These are phyloP conservation scores for Apistogramma diplotaenia DNA, from an alignment of 2,113 vertebrate species.

Conservation along the genomic window DNA sequence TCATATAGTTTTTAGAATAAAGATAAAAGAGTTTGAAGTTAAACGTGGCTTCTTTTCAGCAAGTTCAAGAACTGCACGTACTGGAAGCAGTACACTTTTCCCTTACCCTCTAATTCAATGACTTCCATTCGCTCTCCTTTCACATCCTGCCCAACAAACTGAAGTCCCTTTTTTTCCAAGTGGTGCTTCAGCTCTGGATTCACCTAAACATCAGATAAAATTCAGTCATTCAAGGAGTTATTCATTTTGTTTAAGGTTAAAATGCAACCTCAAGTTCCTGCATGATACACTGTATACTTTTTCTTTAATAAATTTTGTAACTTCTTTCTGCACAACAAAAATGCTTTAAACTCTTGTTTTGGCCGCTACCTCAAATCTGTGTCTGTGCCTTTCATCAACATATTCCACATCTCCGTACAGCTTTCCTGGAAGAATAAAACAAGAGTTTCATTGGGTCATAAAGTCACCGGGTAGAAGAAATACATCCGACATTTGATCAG, in stretches of 20 bases:
- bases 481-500: not conserved
- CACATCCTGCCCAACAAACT: constrained; percentile 91
- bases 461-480: not conserved
- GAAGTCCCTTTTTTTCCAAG: constrained; percentile 87
- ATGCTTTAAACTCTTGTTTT: not conserved
- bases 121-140: constrained; percentile 95
- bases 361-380: constrained; percentile 89
- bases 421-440: constrained; percentile 77
- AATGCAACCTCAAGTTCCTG: not conserved
- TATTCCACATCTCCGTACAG: constrained; percentile 87
- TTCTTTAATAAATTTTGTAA: not conserved
- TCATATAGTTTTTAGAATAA: not conserved
- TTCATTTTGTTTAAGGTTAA: not conserved
- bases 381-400: constrained; percentile 93
- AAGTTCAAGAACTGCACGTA: not conserved
- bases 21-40: not conserved
- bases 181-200: constrained; percentile 88
- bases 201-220: constrained; percentile 76
- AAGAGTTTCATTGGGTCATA: not conserved
- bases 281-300: not conserved
- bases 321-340: not conserved
- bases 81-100: not conserved
- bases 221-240: not conserved
- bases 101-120: constrained; percentile 88
- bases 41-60: not conserved